Evolutionary conservation across 1,140 invertebrate genomes (phyloP).

Genomic region (Drosophila eugracilis): DNA sequence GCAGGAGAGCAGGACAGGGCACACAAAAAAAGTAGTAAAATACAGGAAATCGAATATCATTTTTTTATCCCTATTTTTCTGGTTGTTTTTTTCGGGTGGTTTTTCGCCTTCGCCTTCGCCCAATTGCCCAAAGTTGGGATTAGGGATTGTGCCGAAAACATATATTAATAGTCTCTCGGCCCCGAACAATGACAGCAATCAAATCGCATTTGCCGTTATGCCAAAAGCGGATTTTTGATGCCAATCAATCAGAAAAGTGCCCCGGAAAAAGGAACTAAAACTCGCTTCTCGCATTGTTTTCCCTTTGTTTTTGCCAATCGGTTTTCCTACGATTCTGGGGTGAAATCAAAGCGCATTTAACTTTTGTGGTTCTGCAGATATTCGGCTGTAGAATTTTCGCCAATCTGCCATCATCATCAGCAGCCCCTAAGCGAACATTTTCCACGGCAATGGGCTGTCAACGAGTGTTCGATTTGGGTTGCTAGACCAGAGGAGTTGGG

Average conservation of each 20-base stretch:
- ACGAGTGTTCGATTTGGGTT: slow-evolving; percentile 7
- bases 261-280: slow-evolving; percentile 39
- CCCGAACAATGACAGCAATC: slow-evolving; percentile 65
- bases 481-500: neutral
- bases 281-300: slow-evolving; percentile 52
- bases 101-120: slow-evolving; percentile 29
- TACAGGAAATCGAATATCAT: slow-evolving; percentile 52
- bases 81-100: slow-evolving; percentile 44
- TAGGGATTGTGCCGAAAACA: slow-evolving; percentile 75
- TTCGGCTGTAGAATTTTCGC: slow-evolving; percentile 25
- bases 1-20: slow-evolving; percentile 22
- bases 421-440: slow-evolving; percentile 41
- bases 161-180: slow-evolving; percentile 69
- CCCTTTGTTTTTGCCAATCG: slow-evolving; percentile 32
- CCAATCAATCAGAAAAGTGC: slow-evolving; percentile 72
- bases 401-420: slow-evolving; percentile 17
- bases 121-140: slow-evolving; percentile 69
- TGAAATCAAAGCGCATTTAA: slow-evolving; percentile 82
- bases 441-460: slow-evolving; percentile 33
- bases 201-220: slow-evolving; percentile 78
- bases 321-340: slow-evolving; percentile 40
- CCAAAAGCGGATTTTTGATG: slow-evolving; percentile 79
- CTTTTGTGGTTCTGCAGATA: slow-evolving; percentile 66
- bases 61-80: slow-evolving; percentile 46
- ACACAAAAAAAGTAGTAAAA: slow-evolving; percentile 37